A percentile compares a stretch with the other conserved stretches of the same genome.
Evolutionary conservation across 2,888 invertebrate genomes (phyloP).

Genomic region (Pristionchus mayeri): DNA sequence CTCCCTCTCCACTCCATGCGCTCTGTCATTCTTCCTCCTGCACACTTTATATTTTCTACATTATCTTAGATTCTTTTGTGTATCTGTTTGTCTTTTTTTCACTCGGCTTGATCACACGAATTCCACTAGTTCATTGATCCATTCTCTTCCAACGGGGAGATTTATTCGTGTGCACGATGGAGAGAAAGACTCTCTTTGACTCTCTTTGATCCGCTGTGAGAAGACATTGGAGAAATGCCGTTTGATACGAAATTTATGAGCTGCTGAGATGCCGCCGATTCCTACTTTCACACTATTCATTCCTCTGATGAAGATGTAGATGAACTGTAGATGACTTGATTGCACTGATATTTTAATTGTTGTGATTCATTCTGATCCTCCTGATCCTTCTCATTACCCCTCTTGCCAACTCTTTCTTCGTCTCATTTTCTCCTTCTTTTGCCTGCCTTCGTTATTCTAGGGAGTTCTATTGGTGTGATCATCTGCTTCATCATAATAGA

Average conservation of each 20-base stretch:
- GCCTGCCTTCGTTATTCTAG: not conserved
- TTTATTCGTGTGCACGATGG: not conserved
- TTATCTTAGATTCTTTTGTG: too few species aligned
- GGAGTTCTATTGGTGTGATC: not conserved
- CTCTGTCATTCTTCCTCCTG: not conserved
- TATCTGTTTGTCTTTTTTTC: not conserved
- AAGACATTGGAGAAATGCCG: not conserved
- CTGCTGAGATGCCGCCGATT: not conserved
- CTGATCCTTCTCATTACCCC: not conserved
- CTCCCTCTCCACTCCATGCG: not conserved
- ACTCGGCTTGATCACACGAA: not conserved
- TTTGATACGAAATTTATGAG: conserved; percentile 16
- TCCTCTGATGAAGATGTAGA: not conserved
- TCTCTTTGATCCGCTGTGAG: too few species aligned
- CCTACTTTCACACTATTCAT: not conserved
- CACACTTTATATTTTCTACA: too few species aligned
- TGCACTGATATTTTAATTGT: too few species aligned
- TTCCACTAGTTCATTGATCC: conserved; percentile 5
- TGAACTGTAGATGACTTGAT: too few species aligned
- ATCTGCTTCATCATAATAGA: not conserved
- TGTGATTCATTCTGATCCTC: not conserved
- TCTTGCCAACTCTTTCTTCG: not conserved
- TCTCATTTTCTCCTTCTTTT: not conserved
- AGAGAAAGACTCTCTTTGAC: not conserved
- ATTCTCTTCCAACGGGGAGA: not conserved